These are phyloP conservation scores for Zonitis immaculata DNA, from an alignment of 2,888 invertebrate genomes.

Conservation along the genomic window DNA sequence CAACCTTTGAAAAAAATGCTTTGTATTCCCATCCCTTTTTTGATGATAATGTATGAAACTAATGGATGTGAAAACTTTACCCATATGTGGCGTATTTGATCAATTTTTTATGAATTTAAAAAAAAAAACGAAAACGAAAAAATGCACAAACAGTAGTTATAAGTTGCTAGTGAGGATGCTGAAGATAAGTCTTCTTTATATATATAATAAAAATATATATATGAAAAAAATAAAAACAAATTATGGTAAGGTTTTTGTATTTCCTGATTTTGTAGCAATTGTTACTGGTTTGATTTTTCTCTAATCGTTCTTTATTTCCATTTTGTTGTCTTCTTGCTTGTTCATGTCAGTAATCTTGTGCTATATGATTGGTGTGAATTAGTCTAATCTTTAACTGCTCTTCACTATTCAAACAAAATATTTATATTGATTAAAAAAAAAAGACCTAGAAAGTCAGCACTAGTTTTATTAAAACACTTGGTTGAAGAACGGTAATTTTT, in stretches of 20 bases:
- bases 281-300: background rate
- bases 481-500: slow-evolving; percentile 15
- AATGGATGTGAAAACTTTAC: slow-evolving; percentile 30
- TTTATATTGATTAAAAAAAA: too few species aligned
- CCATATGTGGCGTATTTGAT: slow-evolving; percentile 17
- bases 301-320: background rate
- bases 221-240: slow-evolving; percentile 14
- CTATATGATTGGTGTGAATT: slow-evolving; percentile 39
- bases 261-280: slow-evolving; percentile 19
- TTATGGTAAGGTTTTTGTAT: slow-evolving; percentile 33
- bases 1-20: slow-evolving; percentile 13
- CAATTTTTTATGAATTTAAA: slow-evolving; percentile 13
- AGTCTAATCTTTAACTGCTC: slow-evolving; percentile 27
- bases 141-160: slow-evolving; percentile 33
- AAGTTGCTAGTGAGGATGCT: slow-evolving; percentile 18
- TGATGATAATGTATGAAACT: slow-evolving; percentile 18
- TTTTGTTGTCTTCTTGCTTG: slow-evolving; percentile 15
- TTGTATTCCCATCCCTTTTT: slow-evolving; percentile 6
- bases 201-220: too few species aligned
- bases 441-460: slow-evolving; percentile 26
- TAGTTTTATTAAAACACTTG: slow-evolving; percentile 35
- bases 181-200: slow-evolving; percentile 19
- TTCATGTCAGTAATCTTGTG: slow-evolving; percentile 22
- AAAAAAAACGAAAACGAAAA: slow-evolving; percentile 21
- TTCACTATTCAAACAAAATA: slow-evolving; percentile 25